Conservation (phyloP, 2,797 vertebrate species). For the Coendou prehensilis region DNA sequence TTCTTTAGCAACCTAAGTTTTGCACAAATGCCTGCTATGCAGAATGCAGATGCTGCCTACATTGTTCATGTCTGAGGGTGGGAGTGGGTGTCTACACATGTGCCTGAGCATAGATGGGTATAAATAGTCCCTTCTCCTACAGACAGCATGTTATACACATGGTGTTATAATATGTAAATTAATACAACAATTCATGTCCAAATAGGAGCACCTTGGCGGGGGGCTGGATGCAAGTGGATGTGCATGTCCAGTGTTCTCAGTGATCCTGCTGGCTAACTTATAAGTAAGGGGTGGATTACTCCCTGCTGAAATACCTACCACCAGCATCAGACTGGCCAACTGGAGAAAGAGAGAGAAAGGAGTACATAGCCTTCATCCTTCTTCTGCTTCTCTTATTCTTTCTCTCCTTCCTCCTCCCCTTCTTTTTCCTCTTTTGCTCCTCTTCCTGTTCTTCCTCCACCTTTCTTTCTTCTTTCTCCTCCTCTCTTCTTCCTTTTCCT, state of each 20-base stretch:
- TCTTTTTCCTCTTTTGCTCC: neutral
- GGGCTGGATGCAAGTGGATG: neutral
- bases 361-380: rapidly evolving
- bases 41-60: neutral
- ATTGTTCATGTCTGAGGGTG: neutral
- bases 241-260: rapidly evolving
- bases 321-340: neutral
- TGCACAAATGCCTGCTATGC: neutral
- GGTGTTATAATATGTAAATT: neutral
- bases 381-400: neutral
- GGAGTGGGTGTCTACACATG: neutral
- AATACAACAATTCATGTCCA: neutral
- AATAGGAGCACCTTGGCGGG: neutral
- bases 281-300: neutral
- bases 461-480: neutral
- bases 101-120: too few relatives aligned
- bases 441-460: neutral
- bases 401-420: neutral
- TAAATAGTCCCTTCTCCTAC: neutral
- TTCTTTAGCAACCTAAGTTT: too few relatives aligned
- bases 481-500: neutral
- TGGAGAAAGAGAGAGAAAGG: neutral
- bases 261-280: too few relatives aligned
- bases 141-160: neutral
- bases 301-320: neutral